phyloP scores from a whole-genome alignment of 2,888 invertebrate genomes.

The Gryllus longicercus region DNA sequence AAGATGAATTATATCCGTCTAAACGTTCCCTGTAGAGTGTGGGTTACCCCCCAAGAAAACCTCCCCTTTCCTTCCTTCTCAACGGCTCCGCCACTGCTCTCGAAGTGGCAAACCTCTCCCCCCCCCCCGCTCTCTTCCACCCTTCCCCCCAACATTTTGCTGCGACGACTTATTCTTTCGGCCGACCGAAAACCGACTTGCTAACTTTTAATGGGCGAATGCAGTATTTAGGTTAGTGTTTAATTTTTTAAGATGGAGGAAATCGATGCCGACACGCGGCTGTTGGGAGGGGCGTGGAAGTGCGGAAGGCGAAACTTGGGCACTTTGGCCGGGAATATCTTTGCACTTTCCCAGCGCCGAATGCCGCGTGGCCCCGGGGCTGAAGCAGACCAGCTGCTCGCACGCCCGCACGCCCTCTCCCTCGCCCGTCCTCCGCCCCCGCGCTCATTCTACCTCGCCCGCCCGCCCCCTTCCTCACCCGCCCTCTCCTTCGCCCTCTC shows the following conservation, averaged over 20 bases:
- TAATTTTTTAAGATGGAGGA: slow-evolving; percentile 3
- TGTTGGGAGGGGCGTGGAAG: neutral
- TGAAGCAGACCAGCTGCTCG: neutral
- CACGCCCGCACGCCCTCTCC: no score
- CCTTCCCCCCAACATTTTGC: neutral
- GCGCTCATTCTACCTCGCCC: no score
- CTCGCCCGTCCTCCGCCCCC: no score
- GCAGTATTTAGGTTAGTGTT: slow-evolving; percentile 10
- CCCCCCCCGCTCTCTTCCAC: neutral
- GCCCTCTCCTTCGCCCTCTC: no score
- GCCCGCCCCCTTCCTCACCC: no score
- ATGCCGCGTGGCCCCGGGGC: neutral
- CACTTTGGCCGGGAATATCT: neutral
- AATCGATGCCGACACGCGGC: neutral
- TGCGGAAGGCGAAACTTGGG: neutral
- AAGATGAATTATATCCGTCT: neutral
- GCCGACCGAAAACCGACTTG: neutral
- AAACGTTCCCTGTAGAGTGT: neutral
- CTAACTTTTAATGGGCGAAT: neutral
- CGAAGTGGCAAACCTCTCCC: neutral
- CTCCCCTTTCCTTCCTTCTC: no score
- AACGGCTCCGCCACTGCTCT: no score
- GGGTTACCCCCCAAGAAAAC: no score
- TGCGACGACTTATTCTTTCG: neutral
- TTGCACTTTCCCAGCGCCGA: neutral